Evolutionary conservation across 1,140 invertebrate species (phyloP).

Genomic region (Bombus soroeensis): DNA sequence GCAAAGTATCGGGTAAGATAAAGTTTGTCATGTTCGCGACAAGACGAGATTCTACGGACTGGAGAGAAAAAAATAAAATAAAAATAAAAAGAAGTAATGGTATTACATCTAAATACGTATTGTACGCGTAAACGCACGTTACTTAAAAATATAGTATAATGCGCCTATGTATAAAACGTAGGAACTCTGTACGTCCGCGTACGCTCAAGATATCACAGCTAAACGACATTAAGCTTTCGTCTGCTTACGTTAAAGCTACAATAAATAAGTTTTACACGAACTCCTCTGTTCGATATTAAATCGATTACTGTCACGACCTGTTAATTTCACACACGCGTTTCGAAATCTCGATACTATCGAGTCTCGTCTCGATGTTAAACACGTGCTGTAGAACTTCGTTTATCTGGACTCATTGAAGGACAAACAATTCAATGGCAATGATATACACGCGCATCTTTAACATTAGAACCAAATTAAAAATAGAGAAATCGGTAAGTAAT

Average conservation of each 20-base stretch:
- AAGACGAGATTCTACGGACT: conserved; percentile 58
- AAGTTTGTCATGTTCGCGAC: conserved; percentile 59
- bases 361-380: not conserved
- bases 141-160: conserved; percentile 51
- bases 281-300: conserved; percentile 27
- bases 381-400: not conserved
- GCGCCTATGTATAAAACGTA: conserved; percentile 73
- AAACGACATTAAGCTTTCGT: conserved; percentile 76
- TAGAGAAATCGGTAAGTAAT: not conserved
- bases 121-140: conserved; percentile 45
- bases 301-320: conserved; percentile 23
- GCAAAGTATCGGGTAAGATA: conserved; percentile 34
- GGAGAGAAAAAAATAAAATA: not conserved
- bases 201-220: conserved; percentile 80
- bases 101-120: conserved; percentile 50
- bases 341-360: conserved; percentile 22
- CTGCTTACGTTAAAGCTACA: conserved; percentile 70
- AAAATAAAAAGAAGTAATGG: not conserved
- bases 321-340: not conserved
- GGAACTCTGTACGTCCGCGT: conserved; percentile 78
- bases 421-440: too few species aligned
- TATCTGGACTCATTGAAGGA: not conserved
- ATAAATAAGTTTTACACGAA: conserved; percentile 70
- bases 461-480: not conserved
- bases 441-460: not conserved